Evolutionary conservation across 2,113 vertebrate genomes (phyloP), one percentile per base, ranked within the genome.

Genomic region (Sinosuthora webbiana): DNA sequence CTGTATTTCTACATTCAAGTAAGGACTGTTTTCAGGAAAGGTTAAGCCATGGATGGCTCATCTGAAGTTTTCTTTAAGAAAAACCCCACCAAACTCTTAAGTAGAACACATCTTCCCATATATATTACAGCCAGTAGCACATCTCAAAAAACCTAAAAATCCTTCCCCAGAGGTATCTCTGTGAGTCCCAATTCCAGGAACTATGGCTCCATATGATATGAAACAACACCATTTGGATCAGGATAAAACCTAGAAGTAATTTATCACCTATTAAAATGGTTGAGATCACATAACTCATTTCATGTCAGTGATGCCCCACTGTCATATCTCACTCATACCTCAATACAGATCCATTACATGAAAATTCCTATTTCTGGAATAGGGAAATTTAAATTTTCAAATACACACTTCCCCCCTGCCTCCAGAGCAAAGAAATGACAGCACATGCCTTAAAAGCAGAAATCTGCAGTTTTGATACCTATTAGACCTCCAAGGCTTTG

Each of bases 391-490:
- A 27, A 18, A n/a, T 73, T 80, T 79, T 44, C 53, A 56, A 49
- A 76, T 21, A 67, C 1, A 69, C 10, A 15, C 5, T 35, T 33
- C 6, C 7, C 8, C 19, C 1, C 4, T 3, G 1, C 25, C 18
- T 56, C 18, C 59, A 83, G 35, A 57, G 35, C 21, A 75, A 78
- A 70, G 27, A 67, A 70, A n/a, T 27, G 9, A 45, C 45, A 68
- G 35, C 2, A 57, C 7, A 63, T 1, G 1, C 24, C 28, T 73
- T 13, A 69, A 62, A 60, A 60, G 37, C 44, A 93, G 49, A 83
- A 81, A 74, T 27, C 47, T 57, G 44, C 44, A 41, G 35, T 59
- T 77, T 16, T 1, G 4, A 23, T 17, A 74, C 33, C 28, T 57
- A 47, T 37, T 28, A 33, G 27, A 86, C 24, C 35, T 64, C 64